Base-by-base conservation (phyloP, 2,113 vertebrate genomes). In the Takifugu bimaculatus region DNA sequence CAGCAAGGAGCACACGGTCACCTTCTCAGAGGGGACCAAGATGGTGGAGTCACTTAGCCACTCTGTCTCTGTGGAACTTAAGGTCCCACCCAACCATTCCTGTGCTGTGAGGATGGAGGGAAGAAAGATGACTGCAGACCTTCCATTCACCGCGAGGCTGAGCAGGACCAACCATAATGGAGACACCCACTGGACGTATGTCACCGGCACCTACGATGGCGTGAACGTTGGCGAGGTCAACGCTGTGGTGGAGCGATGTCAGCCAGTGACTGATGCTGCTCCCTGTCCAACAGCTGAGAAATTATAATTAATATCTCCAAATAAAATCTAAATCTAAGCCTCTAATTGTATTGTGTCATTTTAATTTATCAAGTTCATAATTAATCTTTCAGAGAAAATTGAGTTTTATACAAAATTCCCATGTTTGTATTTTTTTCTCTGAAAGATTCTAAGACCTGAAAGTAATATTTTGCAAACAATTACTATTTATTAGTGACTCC, bases 81-180 rank as follows among this genome's bases (percentile, higher is more conserved):
- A 9, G 0, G 70, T 90, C 13, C 85, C 77, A 1, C 87, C 90
- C 0, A 91, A 90, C 76, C 78, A 90, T 78, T 74, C 60, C 55
- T 91, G 89, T 80, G 72, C 13, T 5, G 85, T 90, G 44, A 77
- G 75, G 15, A 90, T 91, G 90, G 86, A 90, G 57, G 90, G 88
- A 0, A 81, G 88, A 13, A 90, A 87, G 65, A 70, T 89, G 35
- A 91, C 73, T n/a, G 88, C 87, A 0, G 86, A 88, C 70, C 83
- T 91, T 52, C 90, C 89, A 11, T 91, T 87, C 74, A 87, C 81
- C 0, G 89, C 88, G 0, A 80, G 78, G 26, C 88, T 90, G 28
- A 90, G 87, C 55, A 83, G 88, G 43, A 89, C 89, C 0, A 90
- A 91, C 63, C 50, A 49, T 50, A 83, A 86, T 2, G 88, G 89